Base-by-base conservation (phyloP, 1,140 invertebrate species). In the Trichomalopsis sarcophagae region DNA sequence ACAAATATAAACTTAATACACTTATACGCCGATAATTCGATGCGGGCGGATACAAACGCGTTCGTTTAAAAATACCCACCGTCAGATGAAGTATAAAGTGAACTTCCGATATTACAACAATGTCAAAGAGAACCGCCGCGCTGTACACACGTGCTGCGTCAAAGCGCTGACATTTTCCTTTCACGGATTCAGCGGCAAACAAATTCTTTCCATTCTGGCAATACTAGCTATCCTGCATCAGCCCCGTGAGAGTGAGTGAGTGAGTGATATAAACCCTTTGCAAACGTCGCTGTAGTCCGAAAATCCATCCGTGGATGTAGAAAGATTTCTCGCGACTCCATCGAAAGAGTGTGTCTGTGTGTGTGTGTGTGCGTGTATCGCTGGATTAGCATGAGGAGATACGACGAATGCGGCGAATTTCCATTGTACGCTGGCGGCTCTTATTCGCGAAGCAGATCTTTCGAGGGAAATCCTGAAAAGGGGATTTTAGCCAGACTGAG, bases 121-220 rank as follows among this genome's bases (percentile, higher is more conserved):
- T 30, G 68, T 1, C 55, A 17, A n/a, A 7, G 23, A 11, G 68
- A 13, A 3, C 68, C 1, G 10, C 27, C 21, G 21, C 50, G 50
- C 40, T 10, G 14, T 50, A 50, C 10, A 50, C 47, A 50, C 11
- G 7, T 9, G 17, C 21, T 23, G 23, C 68, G 68, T 71, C 27
- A 71, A 71, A 71, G 68, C 68, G 27, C 66, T 71, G 23, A 71
- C 5, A 75, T 75, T 75, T 75, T 75, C 21, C 73, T 40, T 75
- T 44, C 73, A 44, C 33, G 33, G 17, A 33, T 75, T n/a, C 36
- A 13, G 36, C 36, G 36, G 36, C 73, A 75, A 75, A 75, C 73
- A 40, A 40, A 75, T 75, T 75, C 73, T 75, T 14, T n/a, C 73
- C 21, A 75, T 44, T 75, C 73, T 75, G 36, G 55, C 55, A 62